Evolutionary conservation across 2,797 vertebrate genomes (phyloP).

Genomic region (Austrolebias charrua): DNA sequence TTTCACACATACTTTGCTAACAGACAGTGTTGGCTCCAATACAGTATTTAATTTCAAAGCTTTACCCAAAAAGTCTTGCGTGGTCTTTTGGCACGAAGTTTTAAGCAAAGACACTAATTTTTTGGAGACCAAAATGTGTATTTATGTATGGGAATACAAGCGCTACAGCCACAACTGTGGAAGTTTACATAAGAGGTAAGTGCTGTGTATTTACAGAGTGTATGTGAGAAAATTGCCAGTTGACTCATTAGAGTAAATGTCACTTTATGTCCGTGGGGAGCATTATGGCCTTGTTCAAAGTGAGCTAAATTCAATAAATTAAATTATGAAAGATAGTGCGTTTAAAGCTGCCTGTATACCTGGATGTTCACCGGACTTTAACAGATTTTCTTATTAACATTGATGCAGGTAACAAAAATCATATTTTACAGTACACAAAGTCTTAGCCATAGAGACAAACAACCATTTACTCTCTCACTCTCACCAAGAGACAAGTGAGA

Average conservation of each 20-base stretch:
- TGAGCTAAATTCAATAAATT: constrained; percentile 47
- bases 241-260: constrained; percentile 46
- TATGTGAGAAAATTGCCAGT: constrained; percentile 16
- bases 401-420: constrained; percentile 7
- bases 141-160: background rate
- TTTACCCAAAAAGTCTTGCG: too few relatives aligned
- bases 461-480: too few relatives aligned
- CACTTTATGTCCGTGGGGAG: constrained; percentile 55
- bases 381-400: background rate
- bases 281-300: constrained; percentile 57
- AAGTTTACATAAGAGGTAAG: constrained; percentile 15
- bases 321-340: constrained; percentile 27
- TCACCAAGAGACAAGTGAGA: too few relatives aligned
- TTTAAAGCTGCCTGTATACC: constrained; percentile 6
- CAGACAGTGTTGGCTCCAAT: too few relatives aligned
- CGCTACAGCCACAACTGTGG: background rate
- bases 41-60: too few relatives aligned
- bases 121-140: background rate
- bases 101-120: too few relatives aligned
- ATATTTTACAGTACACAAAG: background rate
- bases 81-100: too few relatives aligned
- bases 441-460: too few relatives aligned
- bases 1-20: too few relatives aligned
- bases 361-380: constrained; percentile 13
- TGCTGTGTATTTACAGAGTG: background rate